Evolutionary conservation across 2,113 vertebrate genomes (phyloP), one percentile per base, ranked within the genome.

Genomic region (Probosciger aterrimus): DNA sequence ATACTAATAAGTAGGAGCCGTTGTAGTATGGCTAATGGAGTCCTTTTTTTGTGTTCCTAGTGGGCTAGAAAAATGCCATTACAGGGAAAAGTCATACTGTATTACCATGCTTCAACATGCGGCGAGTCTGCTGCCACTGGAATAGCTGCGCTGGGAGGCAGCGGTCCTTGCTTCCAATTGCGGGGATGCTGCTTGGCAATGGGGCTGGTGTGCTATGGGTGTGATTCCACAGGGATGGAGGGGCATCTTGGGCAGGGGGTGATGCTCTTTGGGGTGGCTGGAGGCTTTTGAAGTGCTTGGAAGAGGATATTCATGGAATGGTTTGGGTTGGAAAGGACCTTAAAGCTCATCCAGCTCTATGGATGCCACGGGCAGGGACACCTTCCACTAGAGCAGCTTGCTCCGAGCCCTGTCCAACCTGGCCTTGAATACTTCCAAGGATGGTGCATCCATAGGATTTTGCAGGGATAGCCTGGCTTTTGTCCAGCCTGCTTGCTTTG

Each of bases 1-100:
- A 97, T 98, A 98, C 98, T 98, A 98, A 98, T 98, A 98, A 98
- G 97, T 93, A 97, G 96, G 90, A 93, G 97, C 95, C 98, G 98
- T 98, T 98, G 97, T 98, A 97, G 95, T 98, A 93, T 92, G 93
- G 95, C 95, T 98, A 97, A 98, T 98, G 97, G 97, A 98, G 96
- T 93, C 95, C 96, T 96, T 95, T 95, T 92, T 95, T 12, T 90
- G 86, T 80, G 33, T 86, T 94, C 96, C 92, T 97, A 97, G 97
- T 96, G 94, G 97, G 96, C 95, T 97, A 98, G 97, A 97, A 98
- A 98, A 98, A 98, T 98, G 96, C 97, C 97, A 98, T 98, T 97
- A 98, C 97, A 97, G 93, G 55, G 63, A 73, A 39, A 97, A 98
- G 97, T 98, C 98, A 96, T 95, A 91, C 95, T 91, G 0, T 89